phyloP scores from a whole-genome alignment of 2,797 vertebrate species.

The Centroberyx gerrardi region DNA sequence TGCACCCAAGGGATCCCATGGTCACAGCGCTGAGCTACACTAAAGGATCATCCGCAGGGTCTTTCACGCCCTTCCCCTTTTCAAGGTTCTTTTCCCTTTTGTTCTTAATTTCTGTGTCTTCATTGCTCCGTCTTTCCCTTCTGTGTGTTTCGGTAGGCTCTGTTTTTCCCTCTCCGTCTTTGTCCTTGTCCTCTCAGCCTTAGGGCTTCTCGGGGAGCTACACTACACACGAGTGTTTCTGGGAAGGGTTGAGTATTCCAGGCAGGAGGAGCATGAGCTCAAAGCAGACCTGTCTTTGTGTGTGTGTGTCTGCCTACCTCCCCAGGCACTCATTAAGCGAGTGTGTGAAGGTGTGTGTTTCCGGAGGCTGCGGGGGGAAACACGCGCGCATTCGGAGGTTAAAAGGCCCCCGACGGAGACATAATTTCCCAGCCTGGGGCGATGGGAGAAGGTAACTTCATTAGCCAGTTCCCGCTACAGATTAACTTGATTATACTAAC shows the following conservation, averaged over 20 bases:
- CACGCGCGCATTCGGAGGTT: slow-evolving; percentile 64
- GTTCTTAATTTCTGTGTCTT: slow-evolving; percentile 41
- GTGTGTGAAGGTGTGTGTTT: slow-evolving; percentile 74
- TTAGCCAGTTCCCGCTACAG: slow-evolving; percentile 77
- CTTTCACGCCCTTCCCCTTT: slow-evolving; percentile 4
- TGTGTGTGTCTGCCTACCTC: slow-evolving; percentile 67
- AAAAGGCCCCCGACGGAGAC: slow-evolving; percentile 75
- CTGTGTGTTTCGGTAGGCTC: not conserved
- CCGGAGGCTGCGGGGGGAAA: slow-evolving; percentile 57
- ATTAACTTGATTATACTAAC: slow-evolving; percentile 84
- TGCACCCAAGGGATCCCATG: not conserved
- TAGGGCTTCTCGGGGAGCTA: slow-evolving; percentile 52
- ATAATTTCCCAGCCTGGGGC: slow-evolving; percentile 73
- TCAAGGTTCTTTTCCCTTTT: slow-evolving; percentile 22
- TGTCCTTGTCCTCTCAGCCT: slow-evolving; percentile 70
- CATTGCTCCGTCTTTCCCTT: slow-evolving; percentile 33
- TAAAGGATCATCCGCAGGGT: not conserved
- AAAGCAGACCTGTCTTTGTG: slow-evolving; percentile 65
- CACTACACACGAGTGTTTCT: slow-evolving; percentile 23
- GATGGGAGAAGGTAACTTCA: slow-evolving; percentile 78
- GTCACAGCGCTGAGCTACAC: not conserved
- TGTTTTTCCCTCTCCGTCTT: slow-evolving; percentile 46
- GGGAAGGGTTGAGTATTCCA: slow-evolving; percentile 57
- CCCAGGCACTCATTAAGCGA: slow-evolving; percentile 79
- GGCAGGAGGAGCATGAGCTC: slow-evolving; percentile 57